Conservation (phyloP, 1,140 invertebrate genomes). For the Dufourea novaeangliae region DNA sequence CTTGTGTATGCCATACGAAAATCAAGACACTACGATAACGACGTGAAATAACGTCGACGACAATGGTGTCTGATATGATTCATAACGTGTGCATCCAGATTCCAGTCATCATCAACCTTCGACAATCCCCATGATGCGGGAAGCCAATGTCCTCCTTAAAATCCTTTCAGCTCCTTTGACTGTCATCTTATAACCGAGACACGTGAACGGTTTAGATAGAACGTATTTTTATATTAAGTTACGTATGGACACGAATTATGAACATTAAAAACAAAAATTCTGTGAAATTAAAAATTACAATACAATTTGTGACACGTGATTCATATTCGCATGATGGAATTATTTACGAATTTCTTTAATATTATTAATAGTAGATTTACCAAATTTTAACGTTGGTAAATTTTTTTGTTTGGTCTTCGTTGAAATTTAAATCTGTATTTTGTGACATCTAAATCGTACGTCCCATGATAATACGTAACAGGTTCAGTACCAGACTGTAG, state of each 20-base stretch:
- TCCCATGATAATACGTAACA: too few relatives aligned
- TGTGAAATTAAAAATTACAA: background rate
- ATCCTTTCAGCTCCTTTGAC: slow-evolving; percentile 7
- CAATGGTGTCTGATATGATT: background rate
- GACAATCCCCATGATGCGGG: background rate
- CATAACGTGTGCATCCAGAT: slow-evolving; percentile 10
- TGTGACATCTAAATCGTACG: too few relatives aligned
- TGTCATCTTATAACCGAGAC: background rate
- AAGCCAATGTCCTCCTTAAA: slow-evolving; percentile 6
- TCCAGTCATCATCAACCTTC: slow-evolving; percentile 15
- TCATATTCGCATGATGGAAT: too few relatives aligned
- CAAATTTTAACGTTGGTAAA: too few relatives aligned
- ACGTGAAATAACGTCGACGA: background rate
- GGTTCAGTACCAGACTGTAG: too few relatives aligned
- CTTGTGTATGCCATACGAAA: too few relatives aligned
- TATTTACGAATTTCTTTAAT: background rate
- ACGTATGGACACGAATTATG: background rate
- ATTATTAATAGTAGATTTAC: background rate
- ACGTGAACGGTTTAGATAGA: background rate
- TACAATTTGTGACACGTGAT: too few relatives aligned
- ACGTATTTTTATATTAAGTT: background rate
- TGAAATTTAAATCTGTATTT: too few relatives aligned
- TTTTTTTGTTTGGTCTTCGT: too few relatives aligned
- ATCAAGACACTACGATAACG: background rate
- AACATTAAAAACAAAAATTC: background rate